Evolutionary conservation across 1,140 invertebrate genomes (phyloP).

Genomic region (Pissodes strobi): DNA sequence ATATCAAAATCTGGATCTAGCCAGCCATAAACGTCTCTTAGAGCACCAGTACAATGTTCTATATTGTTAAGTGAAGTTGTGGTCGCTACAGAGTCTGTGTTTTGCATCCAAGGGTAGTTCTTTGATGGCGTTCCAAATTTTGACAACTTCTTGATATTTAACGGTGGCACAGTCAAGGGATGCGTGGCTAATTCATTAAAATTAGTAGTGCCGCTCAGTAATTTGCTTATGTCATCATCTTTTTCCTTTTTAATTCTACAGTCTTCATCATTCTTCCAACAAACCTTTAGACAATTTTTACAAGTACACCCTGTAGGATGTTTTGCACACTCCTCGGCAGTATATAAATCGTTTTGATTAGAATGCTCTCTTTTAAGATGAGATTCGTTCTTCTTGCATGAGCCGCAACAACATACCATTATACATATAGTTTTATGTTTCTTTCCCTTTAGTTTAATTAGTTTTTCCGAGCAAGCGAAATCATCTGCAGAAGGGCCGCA

Average conservation of each 20-base stretch:
- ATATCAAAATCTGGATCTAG: background rate
- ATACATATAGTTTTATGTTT: conserved; percentile 28
- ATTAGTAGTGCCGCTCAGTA: no score
- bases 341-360: no score
- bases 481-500: background rate
- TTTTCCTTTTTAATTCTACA: no score
- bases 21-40: background rate
- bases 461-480: background rate
- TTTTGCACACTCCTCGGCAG: background rate
- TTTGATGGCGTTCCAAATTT: conserved; percentile 24
- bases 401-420: conserved; percentile 19
- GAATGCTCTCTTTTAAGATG: no score
- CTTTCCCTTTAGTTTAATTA: conserved; percentile 17
- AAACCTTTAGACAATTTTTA: background rate
- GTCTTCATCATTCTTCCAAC: background rate
- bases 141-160: conserved; percentile 9
- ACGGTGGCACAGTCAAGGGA: no score
- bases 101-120: conserved; percentile 23
- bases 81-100: background rate
- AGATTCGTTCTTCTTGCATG: conserved; percentile 1
- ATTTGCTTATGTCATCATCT: no score
- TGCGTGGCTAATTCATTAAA: no score
- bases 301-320: background rate
- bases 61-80: conserved; percentile 1
- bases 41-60: background rate